Conservation (phyloP, 2,113 vertebrate genomes). For the Psilopsiagon aurifrons region DNA sequence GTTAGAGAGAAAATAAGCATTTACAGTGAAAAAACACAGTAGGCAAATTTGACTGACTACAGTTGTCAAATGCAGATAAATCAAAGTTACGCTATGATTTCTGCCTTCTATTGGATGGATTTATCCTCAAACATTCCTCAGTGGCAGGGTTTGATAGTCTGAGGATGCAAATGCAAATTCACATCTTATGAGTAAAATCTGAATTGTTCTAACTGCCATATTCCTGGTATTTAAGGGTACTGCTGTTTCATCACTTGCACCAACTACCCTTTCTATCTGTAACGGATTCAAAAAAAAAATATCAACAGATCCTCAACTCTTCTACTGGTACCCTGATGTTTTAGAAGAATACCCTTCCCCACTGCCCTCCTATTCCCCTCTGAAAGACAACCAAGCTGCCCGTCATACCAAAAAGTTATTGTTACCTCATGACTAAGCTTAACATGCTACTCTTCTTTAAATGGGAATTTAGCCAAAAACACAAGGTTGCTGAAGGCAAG, state of each 20-base stretch:
- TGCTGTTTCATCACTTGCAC: background rate
- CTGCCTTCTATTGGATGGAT: background rate
- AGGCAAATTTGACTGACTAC: background rate
- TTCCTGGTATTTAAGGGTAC: background rate
- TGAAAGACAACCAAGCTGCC: background rate
- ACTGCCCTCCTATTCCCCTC: background rate
- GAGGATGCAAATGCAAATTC: background rate
- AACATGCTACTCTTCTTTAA: background rate
- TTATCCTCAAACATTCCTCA: background rate
- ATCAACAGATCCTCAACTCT: background rate
- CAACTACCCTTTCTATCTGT: background rate
- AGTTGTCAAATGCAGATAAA: background rate
- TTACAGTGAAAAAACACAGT: background rate
- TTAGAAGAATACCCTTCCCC: background rate
- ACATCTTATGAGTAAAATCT: background rate
- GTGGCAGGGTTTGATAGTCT: background rate
- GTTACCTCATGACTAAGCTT: background rate
- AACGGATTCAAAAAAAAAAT: background rate
- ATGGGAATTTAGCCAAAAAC: background rate
- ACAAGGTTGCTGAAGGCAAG: background rate
- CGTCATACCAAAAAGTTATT: background rate
- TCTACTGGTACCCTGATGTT: background rate
- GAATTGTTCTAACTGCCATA: background rate
- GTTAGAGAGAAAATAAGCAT: background rate
- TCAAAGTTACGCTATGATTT: background rate